Conservation (phyloP, 2,888 invertebrate genomes). For the Apodemia mormo region DNA sequence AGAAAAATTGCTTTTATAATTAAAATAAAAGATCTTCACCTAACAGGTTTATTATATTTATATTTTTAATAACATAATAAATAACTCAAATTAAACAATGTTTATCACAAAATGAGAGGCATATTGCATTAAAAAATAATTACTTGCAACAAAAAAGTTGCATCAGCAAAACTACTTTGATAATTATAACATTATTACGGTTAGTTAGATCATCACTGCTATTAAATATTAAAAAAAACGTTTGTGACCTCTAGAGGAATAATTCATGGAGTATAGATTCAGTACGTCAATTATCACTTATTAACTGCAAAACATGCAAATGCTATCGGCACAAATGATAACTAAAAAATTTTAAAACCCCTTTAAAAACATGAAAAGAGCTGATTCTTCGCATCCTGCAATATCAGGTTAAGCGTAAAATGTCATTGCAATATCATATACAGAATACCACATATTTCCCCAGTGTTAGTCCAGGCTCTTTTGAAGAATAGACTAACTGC, state of each 20-base stretch:
- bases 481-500: too few relatives aligned
- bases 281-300: background rate
- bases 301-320: background rate
- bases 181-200: background rate
- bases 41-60: too few relatives aligned
- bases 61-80: background rate
- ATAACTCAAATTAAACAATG: background rate
- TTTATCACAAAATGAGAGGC: background rate
- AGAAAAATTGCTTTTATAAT: too few relatives aligned
- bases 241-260: background rate
- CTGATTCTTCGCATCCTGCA: too few relatives aligned
- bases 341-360: background rate
- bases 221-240: background rate
- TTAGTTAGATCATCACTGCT: background rate
- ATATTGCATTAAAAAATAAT: background rate
- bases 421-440: too few relatives aligned
- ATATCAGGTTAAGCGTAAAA: too few relatives aligned
- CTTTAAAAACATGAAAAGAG: too few relatives aligned
- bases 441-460: too few relatives aligned
- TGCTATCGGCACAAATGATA: background rate
- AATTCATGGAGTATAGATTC: background rate
- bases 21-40: too few relatives aligned
- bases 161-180: background rate
- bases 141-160: background rate
- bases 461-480: too few relatives aligned